These are phyloP conservation scores for Zaprionus davidi DNA, from an alignment of 1,140 invertebrate genomes.

Conservation along the genomic window DNA sequence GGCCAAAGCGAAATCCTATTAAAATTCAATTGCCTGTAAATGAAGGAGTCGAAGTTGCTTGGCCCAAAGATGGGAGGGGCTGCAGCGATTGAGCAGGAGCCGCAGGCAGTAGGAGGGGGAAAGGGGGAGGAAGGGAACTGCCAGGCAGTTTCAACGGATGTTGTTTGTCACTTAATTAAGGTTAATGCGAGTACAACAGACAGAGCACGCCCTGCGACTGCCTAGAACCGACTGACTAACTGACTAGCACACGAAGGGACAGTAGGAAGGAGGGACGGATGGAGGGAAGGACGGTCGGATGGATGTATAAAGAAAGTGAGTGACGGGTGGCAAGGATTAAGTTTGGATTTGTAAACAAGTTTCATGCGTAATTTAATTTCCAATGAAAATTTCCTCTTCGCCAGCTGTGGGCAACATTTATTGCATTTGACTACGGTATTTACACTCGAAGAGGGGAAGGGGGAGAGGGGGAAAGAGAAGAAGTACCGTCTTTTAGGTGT, in stretches of 20 bases:
- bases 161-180: constrained; percentile 83
- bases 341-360: constrained; percentile 77
- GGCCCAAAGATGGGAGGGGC: too few species aligned
- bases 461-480: too few species aligned
- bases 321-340: constrained; percentile 55
- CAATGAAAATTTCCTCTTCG: constrained; percentile 56
- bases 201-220: constrained; percentile 13
- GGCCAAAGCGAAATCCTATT: constrained; percentile 63
- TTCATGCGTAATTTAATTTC: constrained; percentile 78
- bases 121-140: constrained; percentile 19
- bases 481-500: not conserved
- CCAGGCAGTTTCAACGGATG: constrained; percentile 31
- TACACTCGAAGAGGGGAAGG: not conserved
- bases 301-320: constrained; percentile 11
- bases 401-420: constrained; percentile 49
- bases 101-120: not conserved
- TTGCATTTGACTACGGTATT: constrained; percentile 42
- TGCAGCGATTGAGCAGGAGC: not conserved
- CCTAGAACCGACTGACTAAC: constrained; percentile 3
- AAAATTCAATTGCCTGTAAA: constrained; percentile 82
- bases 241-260: not conserved
- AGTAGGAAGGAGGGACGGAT: not conserved
- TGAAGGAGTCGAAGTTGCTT: constrained; percentile 44
- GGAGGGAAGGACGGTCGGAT: not conserved
- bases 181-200: constrained; percentile 69